Percentiles rank a stretch among this genome's conserved stretches.
Evolutionary conservation across 1,140 invertebrate genomes (phyloP).

Genomic region (Pteromalus puparum): DNA sequence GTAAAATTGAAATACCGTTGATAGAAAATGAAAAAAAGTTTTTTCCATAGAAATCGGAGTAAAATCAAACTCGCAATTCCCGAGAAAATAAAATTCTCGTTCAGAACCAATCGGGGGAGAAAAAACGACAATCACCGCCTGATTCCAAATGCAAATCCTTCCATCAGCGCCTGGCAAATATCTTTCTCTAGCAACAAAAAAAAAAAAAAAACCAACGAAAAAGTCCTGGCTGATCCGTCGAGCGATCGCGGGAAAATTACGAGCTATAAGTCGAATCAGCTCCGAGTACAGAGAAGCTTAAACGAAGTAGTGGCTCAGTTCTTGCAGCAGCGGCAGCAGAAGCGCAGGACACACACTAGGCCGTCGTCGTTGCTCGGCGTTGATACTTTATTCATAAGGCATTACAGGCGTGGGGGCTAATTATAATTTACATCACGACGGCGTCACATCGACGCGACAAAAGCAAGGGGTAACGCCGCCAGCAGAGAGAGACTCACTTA

Average conservation of each 20-base stretch:
- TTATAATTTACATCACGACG: constrained; percentile 72
- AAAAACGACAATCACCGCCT: too few relatives aligned
- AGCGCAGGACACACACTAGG: constrained; percentile 43
- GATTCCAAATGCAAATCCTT: too few relatives aligned
- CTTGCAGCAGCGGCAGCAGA: not conserved
- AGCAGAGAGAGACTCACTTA: constrained; percentile 54
- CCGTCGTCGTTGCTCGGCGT: constrained; percentile 64
- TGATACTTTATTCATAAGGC: constrained; percentile 71
- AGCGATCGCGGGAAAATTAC: not conserved
- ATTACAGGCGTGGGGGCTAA: constrained; percentile 68
- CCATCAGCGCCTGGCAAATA: too few relatives aligned
- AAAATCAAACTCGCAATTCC: too few relatives aligned
- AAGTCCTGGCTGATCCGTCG: not conserved
- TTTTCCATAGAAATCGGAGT: too few relatives aligned
- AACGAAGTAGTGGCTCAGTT: constrained; percentile 60
- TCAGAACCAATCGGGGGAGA: too few relatives aligned
- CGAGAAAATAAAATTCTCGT: too few relatives aligned
- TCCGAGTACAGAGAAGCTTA: constrained; percentile 55
- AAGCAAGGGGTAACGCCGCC: constrained; percentile 40
- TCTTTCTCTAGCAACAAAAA: not conserved
- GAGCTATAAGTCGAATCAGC: not conserved
- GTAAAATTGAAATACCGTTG: too few relatives aligned
- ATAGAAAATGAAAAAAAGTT: too few relatives aligned
- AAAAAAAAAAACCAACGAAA: not conserved
- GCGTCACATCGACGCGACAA: constrained; percentile 64